Evolutionary conservation across 1,140 invertebrate species (phyloP), one percentile per base, ranked within the genome.

Genomic region (Bicyclus anynana): DNA sequence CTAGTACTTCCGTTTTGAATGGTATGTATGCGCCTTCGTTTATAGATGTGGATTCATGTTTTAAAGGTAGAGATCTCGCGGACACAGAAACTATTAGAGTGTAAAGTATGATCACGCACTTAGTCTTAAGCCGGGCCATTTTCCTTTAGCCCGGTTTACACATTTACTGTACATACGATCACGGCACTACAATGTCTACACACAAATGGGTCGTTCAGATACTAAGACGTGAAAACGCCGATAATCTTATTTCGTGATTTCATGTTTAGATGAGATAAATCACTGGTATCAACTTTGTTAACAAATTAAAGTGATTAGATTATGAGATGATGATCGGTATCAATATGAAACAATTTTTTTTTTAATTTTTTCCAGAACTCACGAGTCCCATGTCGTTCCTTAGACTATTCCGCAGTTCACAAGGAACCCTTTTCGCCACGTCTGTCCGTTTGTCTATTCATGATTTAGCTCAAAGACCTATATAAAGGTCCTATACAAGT

Each of bases 91-190:
- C 7, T 20, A 51, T 33, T 21, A 65, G 23, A 40, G 26, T 38
- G 20, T 20, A 61, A 40, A 79, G 46, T 47, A 66, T 23, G 17
- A 70, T 70, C 38, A 66, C 69, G 68, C 77, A 80, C 59, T 77
- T 78, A 29, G 68, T 67, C 52, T 62, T 80, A 55, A 56, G 65
- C 69, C 76, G 63, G 59, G 53, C 76, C 81, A 84, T 84, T 75
- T 74, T 80, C 60, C 16, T 46, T 5, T 42, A 69, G 67, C 69
- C 69, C 66, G 48, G 59, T 62, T 13, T 59, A 35, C 52, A 54
- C 59, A 66, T 62, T 44, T 1, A 23, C 53, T 17, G 62, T 23
- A 65, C 72, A 78, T 73, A 50, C 67, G 76, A 44, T 67, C 64
- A 51, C 51, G 44, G 42, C 57, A 63, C 67, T 59, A 50, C 44